phyloP scores from a whole-genome alignment of 2,113 vertebrate genomes.

The Xiphophorus couchianus region DNA sequence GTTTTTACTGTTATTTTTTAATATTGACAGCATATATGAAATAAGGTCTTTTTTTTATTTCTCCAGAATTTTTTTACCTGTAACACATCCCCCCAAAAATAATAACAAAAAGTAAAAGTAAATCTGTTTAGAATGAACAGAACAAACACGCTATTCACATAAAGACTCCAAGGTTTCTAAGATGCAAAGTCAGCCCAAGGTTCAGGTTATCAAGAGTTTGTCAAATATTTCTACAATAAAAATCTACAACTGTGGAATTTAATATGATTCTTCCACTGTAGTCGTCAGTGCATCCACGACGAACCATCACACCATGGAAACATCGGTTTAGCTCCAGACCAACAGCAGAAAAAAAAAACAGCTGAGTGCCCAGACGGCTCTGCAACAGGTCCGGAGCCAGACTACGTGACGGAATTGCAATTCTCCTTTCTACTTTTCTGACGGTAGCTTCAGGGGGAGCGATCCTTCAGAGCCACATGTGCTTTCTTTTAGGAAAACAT shows the following conservation, averaged over 20 bases:
- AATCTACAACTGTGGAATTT: not conserved
- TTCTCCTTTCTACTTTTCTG: not conserved
- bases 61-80: not conserved
- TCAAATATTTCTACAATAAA: not conserved
- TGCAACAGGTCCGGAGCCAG: not conserved
- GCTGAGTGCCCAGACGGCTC: not conserved
- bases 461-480: too few species aligned
- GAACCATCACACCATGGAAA: not conserved
- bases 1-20: not conserved
- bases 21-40: not conserved
- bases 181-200: not conserved
- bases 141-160: not conserved
- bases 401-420: not conserved
- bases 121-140: not conserved
- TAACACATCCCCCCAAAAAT: not conserved
- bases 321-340: not conserved
- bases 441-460: not conserved
- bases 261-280: too few species aligned
- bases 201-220: not conserved
- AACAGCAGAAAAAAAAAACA: not conserved
- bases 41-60: not conserved
- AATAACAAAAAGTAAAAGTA: not conserved
- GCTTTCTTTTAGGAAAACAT: not conserved
- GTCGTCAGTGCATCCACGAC: not conserved
- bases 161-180: not conserved